Evolutionary conservation across 2,888 invertebrate species (phyloP).

Genomic region (Tetramorium bicarinatum): DNA sequence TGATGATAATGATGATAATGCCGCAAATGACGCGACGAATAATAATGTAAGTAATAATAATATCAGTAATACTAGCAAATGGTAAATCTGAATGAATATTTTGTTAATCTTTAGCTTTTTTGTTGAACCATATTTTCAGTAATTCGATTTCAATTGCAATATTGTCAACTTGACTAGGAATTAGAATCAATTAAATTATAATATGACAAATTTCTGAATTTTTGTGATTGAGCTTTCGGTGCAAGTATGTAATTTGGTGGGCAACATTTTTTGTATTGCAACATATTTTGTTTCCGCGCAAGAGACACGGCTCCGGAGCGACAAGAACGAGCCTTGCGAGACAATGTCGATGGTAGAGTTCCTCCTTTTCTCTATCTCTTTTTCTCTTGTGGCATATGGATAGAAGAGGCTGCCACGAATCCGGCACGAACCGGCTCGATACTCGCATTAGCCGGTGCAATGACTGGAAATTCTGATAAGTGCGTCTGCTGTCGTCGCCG

Average conservation of each 20-base stretch:
- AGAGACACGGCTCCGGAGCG: neutral
- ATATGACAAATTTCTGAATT: neutral
- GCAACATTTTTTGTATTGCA: neutral
- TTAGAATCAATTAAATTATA: constrained; percentile 4
- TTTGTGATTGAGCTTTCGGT: neutral
- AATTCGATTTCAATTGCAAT: neutral
- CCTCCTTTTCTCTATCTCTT: neutral
- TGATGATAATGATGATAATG: neutral
- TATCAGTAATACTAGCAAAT: neutral
- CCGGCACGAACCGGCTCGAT: constrained; percentile 59
- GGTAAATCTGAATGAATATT: neutral
- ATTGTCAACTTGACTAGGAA: neutral
- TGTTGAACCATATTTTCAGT: neutral
- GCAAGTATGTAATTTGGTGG: neutral
- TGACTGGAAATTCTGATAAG: constrained; percentile 61
- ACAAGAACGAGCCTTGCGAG: constrained; percentile 17
- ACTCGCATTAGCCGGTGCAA: constrained; percentile 58
- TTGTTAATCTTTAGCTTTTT: neutral
- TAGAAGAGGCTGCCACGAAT: constrained; percentile 44
- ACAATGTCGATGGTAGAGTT: constrained; percentile 47
- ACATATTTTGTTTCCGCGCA: neutral
- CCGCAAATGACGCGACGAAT: neutral
- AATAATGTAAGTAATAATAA: neutral
- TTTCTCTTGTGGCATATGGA: constrained; percentile 13
- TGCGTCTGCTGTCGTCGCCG: constrained; percentile 11